A percentile compares a stretch with the other conserved stretches of the same genome.
phyloP scores from a whole-genome alignment of 2,797 vertebrate genomes.

The Sebastes cheni region DNA sequence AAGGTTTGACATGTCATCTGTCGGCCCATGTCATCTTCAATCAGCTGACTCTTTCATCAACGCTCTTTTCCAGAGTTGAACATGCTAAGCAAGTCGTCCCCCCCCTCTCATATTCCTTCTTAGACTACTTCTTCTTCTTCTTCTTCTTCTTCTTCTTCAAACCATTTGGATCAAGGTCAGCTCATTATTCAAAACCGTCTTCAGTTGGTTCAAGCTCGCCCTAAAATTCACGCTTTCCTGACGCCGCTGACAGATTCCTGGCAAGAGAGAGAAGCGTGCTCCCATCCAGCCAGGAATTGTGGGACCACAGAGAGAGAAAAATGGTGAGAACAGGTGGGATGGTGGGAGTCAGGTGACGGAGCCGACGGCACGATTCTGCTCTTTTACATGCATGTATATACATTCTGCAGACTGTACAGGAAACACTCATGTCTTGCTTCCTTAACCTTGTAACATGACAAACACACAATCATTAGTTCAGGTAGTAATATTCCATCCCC shows the following conservation, averaged over 20 bases:
- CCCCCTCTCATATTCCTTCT: neutral
- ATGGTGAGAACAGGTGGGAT: slow-evolving; percentile 60
- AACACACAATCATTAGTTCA: slow-evolving; percentile 17
- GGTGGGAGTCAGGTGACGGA: slow-evolving; percentile 20
- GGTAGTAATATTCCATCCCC: slow-evolving; percentile 15
- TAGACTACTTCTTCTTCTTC: too few species aligned
- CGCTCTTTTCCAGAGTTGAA: neutral
- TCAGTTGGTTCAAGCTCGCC: neutral
- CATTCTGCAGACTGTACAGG: neutral
- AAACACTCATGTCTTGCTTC: neutral
- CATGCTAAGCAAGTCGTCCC: neutral
- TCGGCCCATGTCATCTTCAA: neutral
- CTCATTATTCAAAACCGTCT: slow-evolving; percentile 16
- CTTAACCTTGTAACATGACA: neutral
- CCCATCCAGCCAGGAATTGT: slow-evolving; percentile 12
- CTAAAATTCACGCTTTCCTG: slow-evolving; percentile 24
- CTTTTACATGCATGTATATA: neutral
- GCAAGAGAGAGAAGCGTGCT: slow-evolving; percentile 7
- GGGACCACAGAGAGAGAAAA: slow-evolving; percentile 17
- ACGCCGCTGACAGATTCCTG: slow-evolving; percentile 53
- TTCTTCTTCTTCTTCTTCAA: neutral
- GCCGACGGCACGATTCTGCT: neutral
- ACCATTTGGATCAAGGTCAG: slow-evolving; percentile 36
- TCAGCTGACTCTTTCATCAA: slow-evolving; percentile 7
- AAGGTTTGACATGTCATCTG: neutral